Evolutionary conservation across 2,113 vertebrate species (phyloP).

Genomic region (Nibea albiflora): DNA sequence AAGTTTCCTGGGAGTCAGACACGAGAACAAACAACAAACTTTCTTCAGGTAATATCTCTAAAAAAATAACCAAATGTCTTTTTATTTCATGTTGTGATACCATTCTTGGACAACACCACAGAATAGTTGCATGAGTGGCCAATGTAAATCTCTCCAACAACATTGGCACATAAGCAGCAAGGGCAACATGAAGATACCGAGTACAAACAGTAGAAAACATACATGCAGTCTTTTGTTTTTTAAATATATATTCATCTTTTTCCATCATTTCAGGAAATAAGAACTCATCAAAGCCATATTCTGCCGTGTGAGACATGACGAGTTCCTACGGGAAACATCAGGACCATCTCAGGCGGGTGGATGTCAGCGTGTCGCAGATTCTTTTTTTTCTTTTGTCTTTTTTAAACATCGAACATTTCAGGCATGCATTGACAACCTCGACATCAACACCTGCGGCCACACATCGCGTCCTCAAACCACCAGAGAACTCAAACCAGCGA

Average conservation of each 20-base stretch:
- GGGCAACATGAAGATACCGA: constrained; percentile 85
- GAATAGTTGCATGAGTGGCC: constrained; percentile 87
- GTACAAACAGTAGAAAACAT: constrained; percentile 89
- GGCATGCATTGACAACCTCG: constrained; percentile 85
- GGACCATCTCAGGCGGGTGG: constrained; percentile 56
- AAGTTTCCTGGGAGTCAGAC: constrained; percentile 17
- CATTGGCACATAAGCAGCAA: constrained; percentile 87
- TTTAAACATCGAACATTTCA: constrained; percentile 86
- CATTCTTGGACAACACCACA: constrained; percentile 88
- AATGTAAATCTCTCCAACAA: constrained; percentile 83
- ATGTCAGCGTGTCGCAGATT: constrained; percentile 59
- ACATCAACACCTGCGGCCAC: constrained; percentile 73
- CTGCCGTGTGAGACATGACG: constrained; percentile 63
- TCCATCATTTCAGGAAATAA: constrained; percentile 74
- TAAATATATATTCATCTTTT: constrained; percentile 83
- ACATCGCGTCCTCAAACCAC: constrained; percentile 49
- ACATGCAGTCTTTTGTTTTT: constrained; percentile 82
- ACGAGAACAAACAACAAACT: constrained; percentile 52
- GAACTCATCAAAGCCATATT: constrained; percentile 83
- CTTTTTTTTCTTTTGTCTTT: constrained; percentile 62
- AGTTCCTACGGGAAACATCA: too few species aligned
- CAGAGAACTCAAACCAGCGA: constrained; percentile 47
- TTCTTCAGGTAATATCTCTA: constrained; percentile 70
- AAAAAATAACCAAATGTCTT: constrained; percentile 84
- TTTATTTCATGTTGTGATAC: constrained; percentile 86